A percentile compares a stretch with the other conserved stretches of the same genome.
These are phyloP conservation scores for Boloria selene DNA, from an alignment of 2,888 invertebrate species.

Conservation along the genomic window DNA sequence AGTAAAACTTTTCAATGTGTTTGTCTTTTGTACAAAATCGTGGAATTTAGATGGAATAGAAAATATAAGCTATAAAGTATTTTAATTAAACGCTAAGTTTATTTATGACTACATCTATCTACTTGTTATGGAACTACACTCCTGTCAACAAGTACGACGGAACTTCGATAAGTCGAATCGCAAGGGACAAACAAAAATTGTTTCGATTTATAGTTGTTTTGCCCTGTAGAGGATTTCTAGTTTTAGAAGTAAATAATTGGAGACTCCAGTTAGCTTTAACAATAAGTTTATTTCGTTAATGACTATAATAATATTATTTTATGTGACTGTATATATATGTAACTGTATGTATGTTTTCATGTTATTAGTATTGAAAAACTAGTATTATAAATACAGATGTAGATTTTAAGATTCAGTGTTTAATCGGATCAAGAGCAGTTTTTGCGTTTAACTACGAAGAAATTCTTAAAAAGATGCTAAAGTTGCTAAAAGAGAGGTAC, in stretches of 20 bases:
- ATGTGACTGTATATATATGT: too few species aligned
- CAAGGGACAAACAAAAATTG: slow-evolving; percentile 18
- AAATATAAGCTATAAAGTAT: slow-evolving; percentile 10
- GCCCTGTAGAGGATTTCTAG: slow-evolving; percentile 8
- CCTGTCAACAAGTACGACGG: slow-evolving; percentile 1
- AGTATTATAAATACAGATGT: too few species aligned
- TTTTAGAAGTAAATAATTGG: slow-evolving; percentile 15
- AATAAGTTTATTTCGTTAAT: slow-evolving; percentile 6
- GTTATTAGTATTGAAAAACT: too few species aligned
- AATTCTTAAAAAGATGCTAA: too few species aligned
- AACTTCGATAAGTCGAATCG: slow-evolving; percentile 16
- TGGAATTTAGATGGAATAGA: slow-evolving; percentile 2
- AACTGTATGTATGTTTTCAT: too few species aligned
- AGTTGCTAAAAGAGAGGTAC: too few species aligned
- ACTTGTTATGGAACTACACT: slow-evolving; percentile 3
- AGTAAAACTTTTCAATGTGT: slow-evolving; percentile 30
- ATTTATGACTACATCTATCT: neutral
- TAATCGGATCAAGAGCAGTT: too few species aligned
- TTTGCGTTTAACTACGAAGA: too few species aligned
- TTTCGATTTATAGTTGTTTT: slow-evolving; percentile 17
- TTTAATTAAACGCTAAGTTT: neutral
- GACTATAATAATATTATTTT: neutral
- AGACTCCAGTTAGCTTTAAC: neutral
- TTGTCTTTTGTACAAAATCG: slow-evolving; percentile 22
- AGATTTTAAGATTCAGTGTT: too few species aligned